Base-by-base conservation (phyloP, 2,113 vertebrate genomes). In the Rutilus rutilus region DNA sequence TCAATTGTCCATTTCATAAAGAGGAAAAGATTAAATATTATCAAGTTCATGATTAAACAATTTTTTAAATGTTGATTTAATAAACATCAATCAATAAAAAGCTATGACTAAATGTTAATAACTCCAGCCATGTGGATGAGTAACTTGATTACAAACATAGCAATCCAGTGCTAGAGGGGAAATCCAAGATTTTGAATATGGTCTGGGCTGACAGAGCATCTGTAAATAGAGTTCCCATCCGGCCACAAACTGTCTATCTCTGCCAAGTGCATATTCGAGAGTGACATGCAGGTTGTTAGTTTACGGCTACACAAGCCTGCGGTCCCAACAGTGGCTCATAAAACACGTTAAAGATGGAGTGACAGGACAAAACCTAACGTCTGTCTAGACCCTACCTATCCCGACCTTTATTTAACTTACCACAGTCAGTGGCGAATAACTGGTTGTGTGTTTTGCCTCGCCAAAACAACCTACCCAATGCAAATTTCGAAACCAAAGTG, bases 141-240 rank as follows among this genome's bases (percentile, higher is more conserved):
- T 50, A 69, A 71, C 47, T 71, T 73, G 52, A 73, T 83, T 73
- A 83, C 47, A 83, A 83, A 59, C 50, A 52, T 52, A 73, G 67
- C 81, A 73, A 83, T 83, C 50, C 30, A 83, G 82, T 73, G 50
- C 47, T 59, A 36, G 27, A 73, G 82, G 82, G 81, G 67, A 83
- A 83, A 83, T 83, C 67, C 82, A 83, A 25, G 50, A 39, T 83
- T 83, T 39, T 42, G 67, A 83, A 73, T 83, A 57, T 73, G 82
- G 82, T 27, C 36, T 83, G 67, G 67, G 65, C 82, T 83, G 50
- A 73, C 67, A 59, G 65, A 57, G 82, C 47, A 83, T 73, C 82
- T 73, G 67, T 83, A 73, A 83, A 83, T 83, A 83, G 82, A 83
- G 67, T 73, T 83, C 27, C 67, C 67, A 83, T 83, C 67, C 67